Percentiles rank a stretch among this genome's conserved stretches.
Evolutionary conservation across 2,113 vertebrate species (phyloP).

Genomic region (Cromileptes altivelis): DNA sequence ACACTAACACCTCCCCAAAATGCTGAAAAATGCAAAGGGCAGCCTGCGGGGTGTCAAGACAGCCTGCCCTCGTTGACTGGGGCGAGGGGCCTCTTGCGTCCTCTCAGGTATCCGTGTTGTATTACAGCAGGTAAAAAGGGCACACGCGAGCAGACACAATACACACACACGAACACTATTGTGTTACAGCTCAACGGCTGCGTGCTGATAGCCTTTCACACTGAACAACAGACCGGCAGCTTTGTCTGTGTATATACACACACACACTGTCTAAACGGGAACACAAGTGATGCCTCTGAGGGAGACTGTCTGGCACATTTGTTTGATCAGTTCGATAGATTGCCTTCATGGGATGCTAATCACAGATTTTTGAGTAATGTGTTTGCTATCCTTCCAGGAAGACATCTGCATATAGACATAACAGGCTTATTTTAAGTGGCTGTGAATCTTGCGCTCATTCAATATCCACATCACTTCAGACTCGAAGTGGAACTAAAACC

Average conservation of each 20-base stretch:
- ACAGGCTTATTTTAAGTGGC: constrained; percentile 39
- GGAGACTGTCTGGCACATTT: constrained; percentile 22
- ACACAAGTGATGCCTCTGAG: constrained; percentile 30
- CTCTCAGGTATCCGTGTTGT: constrained; percentile 66
- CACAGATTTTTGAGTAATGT: constrained; percentile 26
- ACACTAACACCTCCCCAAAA: not conserved
- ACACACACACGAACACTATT: constrained; percentile 45
- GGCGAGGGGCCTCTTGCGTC: constrained; percentile 26
- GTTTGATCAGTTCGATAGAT: constrained; percentile 34
- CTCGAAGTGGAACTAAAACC: constrained; percentile 11
- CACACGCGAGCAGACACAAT: constrained; percentile 20
- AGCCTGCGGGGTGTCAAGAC: constrained; percentile 16
- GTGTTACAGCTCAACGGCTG: constrained; percentile 54
- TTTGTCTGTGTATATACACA: constrained; percentile 7
- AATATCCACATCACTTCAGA: constrained; percentile 28
- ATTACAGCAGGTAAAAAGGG: constrained; percentile 64
- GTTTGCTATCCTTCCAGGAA: constrained; percentile 58
- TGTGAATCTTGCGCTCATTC: constrained; percentile 22
- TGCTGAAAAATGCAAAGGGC: constrained; percentile 36
- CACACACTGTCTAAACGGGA: constrained; percentile 3
- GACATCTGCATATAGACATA: constrained; percentile 1
- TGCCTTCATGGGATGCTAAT: constrained; percentile 26
- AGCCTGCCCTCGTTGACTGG: constrained; percentile 4
- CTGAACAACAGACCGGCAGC: constrained; percentile 32
- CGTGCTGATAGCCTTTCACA: constrained; percentile 48